phyloP scores from a whole-genome alignment of 2,113 vertebrate genomes.

The Geococcyx californianus region DNA sequence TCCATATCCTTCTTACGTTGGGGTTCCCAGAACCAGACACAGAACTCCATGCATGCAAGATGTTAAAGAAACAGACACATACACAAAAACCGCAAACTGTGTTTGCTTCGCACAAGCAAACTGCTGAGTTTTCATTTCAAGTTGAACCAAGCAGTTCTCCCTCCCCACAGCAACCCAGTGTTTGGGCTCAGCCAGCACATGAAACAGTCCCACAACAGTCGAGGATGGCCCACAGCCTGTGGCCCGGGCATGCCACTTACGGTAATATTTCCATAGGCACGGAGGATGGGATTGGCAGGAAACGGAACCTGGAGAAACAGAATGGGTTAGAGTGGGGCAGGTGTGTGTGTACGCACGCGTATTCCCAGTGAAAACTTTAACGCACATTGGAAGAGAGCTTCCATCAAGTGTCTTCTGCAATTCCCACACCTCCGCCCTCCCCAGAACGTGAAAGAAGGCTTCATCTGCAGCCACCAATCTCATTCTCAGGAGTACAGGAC shows the following conservation, averaged over 20 bases:
- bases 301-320: slow-evolving; percentile 82
- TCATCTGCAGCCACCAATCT: not conserved
- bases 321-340: not conserved
- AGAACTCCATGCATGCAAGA: not conserved
- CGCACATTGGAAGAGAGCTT: not conserved
- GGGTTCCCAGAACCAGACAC: too few species aligned
- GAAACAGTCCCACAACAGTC: not conserved
- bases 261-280: slow-evolving; percentile 86
- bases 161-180: not conserved
- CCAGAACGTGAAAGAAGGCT: not conserved
- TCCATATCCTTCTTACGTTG: too few species aligned
- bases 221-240: not conserved
- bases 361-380: not conserved
- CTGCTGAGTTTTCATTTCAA: not conserved
- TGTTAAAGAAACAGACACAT: not conserved
- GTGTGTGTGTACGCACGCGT: not conserved
- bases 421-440: not conserved
- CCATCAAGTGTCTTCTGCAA: not conserved
- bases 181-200: not conserved
- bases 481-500: not conserved
- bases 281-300: slow-evolving; percentile 86
- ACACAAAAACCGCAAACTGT: not conserved
- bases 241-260: slow-evolving; percentile 77
- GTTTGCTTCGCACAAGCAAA: not conserved
- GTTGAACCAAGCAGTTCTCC: not conserved